Conservation (phyloP, 2,113 vertebrate genomes). For the Desmodus rotundus region DNA sequence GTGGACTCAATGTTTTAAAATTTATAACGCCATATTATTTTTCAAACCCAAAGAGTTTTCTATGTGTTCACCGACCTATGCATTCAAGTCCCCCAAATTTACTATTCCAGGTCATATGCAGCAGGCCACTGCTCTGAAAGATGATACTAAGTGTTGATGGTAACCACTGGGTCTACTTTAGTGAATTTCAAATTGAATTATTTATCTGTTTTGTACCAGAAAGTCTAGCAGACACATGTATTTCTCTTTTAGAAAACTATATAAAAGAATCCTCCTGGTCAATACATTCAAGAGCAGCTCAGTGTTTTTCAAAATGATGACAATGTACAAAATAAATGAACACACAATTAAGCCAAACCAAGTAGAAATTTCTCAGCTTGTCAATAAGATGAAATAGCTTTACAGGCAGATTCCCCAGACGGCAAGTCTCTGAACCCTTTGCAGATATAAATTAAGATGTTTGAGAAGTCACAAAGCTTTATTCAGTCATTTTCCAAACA, state of each 20-base stretch:
- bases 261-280: not conserved
- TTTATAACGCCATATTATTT: not conserved
- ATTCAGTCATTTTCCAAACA: not conserved
- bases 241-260: conserved; percentile 19
- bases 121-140: not conserved
- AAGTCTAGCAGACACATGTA: not conserved
- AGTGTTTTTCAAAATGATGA: conserved; percentile 33
- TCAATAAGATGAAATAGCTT: conserved; percentile 12
- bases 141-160: not conserved
- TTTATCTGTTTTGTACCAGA: not conserved
- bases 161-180: not conserved
- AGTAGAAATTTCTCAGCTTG: conserved; percentile 24
- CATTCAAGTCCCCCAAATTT: conserved; percentile 16
- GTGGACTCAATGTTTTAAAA: not conserved
- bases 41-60: not conserved
- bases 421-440: not conserved
- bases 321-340: not conserved
- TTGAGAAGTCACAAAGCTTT: not conserved
- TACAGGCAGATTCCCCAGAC: not conserved
- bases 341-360: conserved; percentile 2
- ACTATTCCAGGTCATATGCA: not conserved
- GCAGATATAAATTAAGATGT: not conserved
- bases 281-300: not conserved
- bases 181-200: not conserved
- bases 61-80: not conserved